These are phyloP conservation scores for Cossypha niveicapilla DNA, from an alignment of 2,797 vertebrate genomes.

Conservation along the genomic window DNA sequence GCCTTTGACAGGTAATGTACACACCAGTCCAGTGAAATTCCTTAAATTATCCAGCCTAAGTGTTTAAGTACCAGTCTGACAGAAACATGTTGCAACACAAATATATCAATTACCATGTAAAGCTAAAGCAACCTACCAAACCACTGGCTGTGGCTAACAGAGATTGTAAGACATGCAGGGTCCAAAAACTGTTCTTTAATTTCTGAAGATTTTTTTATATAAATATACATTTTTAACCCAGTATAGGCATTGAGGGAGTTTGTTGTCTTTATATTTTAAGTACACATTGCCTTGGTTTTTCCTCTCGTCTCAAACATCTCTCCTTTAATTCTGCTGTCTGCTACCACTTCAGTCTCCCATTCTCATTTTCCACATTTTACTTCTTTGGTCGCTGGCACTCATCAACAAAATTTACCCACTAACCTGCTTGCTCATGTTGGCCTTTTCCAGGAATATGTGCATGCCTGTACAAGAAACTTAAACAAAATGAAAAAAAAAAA, in stretches of 20 bases:
- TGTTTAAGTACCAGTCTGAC: not conserved
- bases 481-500: not conserved
- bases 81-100: not conserved
- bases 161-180: not conserved
- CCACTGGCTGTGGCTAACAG: not conserved
- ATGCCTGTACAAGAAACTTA: slow-evolving; percentile 14
- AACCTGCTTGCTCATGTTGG: not conserved
- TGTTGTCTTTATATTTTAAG: not conserved
- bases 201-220: not conserved
- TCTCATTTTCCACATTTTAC: not conserved
- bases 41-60: not conserved
- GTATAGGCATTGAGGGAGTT: not conserved
- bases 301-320: not conserved
- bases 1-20: not conserved
- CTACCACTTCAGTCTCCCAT: not conserved
- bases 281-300: not conserved
- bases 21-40: not conserved
- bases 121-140: not conserved
- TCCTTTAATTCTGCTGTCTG: not conserved
- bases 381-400: not conserved
- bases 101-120: not conserved
- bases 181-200: not conserved
- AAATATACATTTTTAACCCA: not conserved
- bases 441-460: slow-evolving; percentile 41
- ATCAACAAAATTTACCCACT: not conserved